Percentiles rank a stretch among this genome's conserved stretches.
Conservation (phyloP, 2,113 vertebrate genomes). For the Pithys albifrons region DNA sequence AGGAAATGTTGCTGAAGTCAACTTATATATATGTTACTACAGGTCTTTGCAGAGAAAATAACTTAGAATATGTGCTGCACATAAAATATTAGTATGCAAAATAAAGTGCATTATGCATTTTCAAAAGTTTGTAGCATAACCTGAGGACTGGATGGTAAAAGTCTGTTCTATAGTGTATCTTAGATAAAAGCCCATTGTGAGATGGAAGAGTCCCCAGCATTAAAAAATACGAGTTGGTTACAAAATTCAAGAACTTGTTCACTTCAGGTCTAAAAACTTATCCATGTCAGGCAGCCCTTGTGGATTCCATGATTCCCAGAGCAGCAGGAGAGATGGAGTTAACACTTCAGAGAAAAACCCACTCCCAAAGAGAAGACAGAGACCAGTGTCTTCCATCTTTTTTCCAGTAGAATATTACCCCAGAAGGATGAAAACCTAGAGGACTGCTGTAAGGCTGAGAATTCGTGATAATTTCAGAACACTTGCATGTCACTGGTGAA, state of each 20-base stretch:
- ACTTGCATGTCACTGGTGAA: constrained; percentile 23
- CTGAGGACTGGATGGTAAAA: neutral
- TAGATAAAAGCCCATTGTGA: neutral
- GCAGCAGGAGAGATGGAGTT: neutral
- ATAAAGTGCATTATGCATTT: fast-evolving
- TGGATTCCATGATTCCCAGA: neutral
- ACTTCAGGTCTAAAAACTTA: neutral
- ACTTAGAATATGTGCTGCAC: neutral
- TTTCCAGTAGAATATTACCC: neutral
- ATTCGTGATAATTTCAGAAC: neutral
- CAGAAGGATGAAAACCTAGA: neutral
- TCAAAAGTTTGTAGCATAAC: neutral
- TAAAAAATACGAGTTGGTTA: neutral
- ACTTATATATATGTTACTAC: neutral
- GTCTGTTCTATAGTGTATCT: neutral
- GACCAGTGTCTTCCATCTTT: neutral
- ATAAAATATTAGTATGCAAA: neutral
- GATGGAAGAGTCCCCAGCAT: neutral
- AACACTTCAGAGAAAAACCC: neutral
- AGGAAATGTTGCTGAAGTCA: neutral
- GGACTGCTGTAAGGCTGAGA: neutral
- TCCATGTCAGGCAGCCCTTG: neutral
- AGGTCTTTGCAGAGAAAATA: neutral
- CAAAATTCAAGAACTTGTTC: neutral
- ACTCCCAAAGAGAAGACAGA: neutral